phyloP scores from a whole-genome alignment of 2,888 invertebrate species.

The Diaphora mendica region DNA sequence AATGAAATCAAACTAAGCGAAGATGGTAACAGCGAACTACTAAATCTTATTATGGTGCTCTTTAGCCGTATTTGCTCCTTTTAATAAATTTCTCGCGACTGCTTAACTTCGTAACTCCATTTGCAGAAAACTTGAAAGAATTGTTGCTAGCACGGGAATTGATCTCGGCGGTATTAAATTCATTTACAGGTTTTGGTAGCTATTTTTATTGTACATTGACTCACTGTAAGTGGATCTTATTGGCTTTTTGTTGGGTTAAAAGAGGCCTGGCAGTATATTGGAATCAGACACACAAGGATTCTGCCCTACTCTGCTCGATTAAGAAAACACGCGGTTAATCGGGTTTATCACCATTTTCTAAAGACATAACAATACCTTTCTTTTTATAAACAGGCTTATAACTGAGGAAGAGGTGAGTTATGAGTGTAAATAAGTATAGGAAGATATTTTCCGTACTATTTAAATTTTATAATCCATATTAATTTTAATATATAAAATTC shows the following conservation, averaged over 20 bases:
- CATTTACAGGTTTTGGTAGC: conserved; percentile 25
- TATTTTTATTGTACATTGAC: conserved; percentile 9
- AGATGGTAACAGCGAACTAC: conserved; percentile 43
- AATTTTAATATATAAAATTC: too few species aligned
- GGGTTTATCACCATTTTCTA: background rate
- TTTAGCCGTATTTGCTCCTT: conserved; percentile 43
- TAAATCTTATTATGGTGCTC: conserved; percentile 45
- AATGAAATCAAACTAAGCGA: conserved; percentile 34
- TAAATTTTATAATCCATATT: too few species aligned
- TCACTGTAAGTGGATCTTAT: conserved; percentile 10
- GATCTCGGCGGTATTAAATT: conserved; percentile 33
- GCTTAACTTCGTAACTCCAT: conserved; percentile 44
- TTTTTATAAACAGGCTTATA: background rate
- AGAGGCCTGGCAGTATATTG: background rate
- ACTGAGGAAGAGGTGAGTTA: background rate
- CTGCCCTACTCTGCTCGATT: background rate
- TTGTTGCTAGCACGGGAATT: conserved; percentile 39
- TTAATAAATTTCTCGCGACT: conserved; percentile 46
- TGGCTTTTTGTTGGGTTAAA: background rate
- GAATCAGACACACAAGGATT: background rate
- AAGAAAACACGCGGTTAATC: background rate
- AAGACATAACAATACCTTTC: background rate
- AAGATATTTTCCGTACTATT: background rate
- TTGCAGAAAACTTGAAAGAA: conserved; percentile 47
- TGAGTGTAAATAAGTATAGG: background rate